These are phyloP conservation scores for Aptenodytes patagonicus DNA, from an alignment of 2,113 vertebrate species.

Conservation along the genomic window DNA sequence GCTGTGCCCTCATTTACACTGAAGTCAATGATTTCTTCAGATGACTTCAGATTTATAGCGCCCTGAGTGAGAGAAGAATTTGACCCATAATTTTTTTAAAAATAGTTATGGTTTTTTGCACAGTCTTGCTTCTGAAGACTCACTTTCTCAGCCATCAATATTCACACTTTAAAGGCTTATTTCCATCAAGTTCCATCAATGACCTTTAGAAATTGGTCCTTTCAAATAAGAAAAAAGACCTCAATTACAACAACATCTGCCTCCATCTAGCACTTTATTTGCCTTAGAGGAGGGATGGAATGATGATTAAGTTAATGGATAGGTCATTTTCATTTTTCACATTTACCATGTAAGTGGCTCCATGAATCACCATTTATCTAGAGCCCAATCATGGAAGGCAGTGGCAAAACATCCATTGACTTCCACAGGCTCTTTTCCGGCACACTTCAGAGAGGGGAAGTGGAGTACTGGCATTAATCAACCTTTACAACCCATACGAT, in stretches of 20 bases:
- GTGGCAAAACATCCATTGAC: background rate
- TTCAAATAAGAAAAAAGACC: constrained; percentile 31
- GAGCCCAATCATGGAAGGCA: background rate
- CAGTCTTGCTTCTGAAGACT: background rate
- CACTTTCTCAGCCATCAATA: constrained; percentile 13
- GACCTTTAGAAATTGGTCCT: constrained; percentile 11
- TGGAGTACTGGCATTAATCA: background rate
- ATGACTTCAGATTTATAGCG: background rate
- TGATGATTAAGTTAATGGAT: constrained; percentile 15
- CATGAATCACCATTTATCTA: background rate
- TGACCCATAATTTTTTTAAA: background rate
- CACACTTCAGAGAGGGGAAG: background rate
- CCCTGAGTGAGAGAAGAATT: background rate
- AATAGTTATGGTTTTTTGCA: background rate
- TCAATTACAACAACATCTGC: constrained; percentile 27
- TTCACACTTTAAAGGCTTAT: constrained; percentile 13
- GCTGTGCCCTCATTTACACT: background rate
- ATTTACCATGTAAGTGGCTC: background rate
- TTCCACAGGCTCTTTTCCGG: background rate
- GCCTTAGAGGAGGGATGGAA: constrained; percentile 18
- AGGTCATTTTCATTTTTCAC: constrained; percentile 26
- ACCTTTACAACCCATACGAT: background rate
- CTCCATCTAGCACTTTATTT: background rate
- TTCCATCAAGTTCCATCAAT: background rate
- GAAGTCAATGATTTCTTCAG: background rate